These are phyloP conservation scores for Sternotherus odoratus DNA, from an alignment of 2,797 vertebrate genomes.

Conservation along the genomic window DNA sequence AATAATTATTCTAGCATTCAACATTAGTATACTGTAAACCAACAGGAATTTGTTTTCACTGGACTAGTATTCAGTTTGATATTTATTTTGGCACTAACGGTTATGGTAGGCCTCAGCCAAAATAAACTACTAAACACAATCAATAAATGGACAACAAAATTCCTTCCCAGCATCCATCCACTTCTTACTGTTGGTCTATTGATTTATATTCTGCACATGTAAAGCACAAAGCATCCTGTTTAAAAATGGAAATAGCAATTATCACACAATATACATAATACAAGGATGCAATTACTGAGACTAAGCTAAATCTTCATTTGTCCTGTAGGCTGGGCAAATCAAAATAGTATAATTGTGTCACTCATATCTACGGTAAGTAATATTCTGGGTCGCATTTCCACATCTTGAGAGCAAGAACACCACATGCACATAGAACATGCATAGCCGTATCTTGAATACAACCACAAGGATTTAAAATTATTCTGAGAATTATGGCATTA, in stretches of 20 bases:
- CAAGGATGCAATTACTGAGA: conserved; percentile 31
- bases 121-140: conserved; percentile 58
- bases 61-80: conserved; percentile 38
- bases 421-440: not conserved
- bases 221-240: conserved; percentile 7
- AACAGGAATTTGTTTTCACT: conserved; percentile 26
- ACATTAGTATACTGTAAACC: not conserved
- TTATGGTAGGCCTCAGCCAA: conserved; percentile 39
- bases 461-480: conserved; percentile 45
- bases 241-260: conserved; percentile 23
- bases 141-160: conserved; percentile 68
- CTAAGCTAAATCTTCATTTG: conserved; percentile 46
- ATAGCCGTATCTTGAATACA: conserved; percentile 27
- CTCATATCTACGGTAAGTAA: conserved; percentile 2
- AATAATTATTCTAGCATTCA: not conserved
- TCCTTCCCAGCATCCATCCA: conserved; percentile 39
- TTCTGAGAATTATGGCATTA: conserved; percentile 32
- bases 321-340: conserved; percentile 21
- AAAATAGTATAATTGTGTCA: not conserved
- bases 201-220: conserved; percentile 52
- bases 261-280: conserved; percentile 44
- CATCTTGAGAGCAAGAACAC: conserved; percentile 44
- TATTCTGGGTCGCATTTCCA: conserved; percentile 2
- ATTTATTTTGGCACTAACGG: conserved; percentile 58
- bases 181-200: conserved; percentile 50